A percentile compares a stretch with the other conserved stretches of the same genome.
Conservation (phyloP, 2,888 invertebrate species). For the Venustoraphidia nigricollis region DNA sequence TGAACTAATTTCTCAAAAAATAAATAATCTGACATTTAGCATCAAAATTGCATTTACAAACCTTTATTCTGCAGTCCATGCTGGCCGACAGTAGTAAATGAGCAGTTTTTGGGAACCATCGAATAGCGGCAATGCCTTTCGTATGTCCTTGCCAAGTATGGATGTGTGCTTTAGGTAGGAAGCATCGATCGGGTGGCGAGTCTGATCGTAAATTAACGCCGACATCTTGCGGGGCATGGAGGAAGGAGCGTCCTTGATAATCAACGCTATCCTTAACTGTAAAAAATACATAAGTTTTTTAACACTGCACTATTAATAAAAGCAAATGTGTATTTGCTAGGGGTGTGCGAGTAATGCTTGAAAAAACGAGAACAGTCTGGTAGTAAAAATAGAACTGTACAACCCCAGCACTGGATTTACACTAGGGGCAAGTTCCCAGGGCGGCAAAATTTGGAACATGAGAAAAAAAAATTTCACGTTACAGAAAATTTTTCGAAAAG, state of each 20-base stretch:
- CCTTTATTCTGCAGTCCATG: constrained; percentile 94
- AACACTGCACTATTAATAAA: background rate
- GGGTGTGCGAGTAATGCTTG: background rate
- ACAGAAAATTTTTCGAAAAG: too few relatives aligned
- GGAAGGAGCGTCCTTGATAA: constrained; percentile 92
- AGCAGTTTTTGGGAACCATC: constrained; percentile 89
- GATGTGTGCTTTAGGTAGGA: constrained; percentile 88
- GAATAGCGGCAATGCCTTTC: constrained; percentile 86
- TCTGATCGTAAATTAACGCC: constrained; percentile 77
- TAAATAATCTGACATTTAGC: background rate
- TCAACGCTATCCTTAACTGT: constrained; percentile 84
- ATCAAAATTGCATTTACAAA: constrained; percentile 19
- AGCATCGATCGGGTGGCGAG: constrained; percentile 86
- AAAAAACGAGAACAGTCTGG: background rate
- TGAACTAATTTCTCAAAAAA: background rate
- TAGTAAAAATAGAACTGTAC: background rate
- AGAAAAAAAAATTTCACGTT: too few relatives aligned
- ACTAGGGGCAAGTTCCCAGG: too few relatives aligned
- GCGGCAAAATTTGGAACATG: too few relatives aligned
- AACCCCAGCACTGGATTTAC: too few relatives aligned
- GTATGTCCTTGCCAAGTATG: constrained; percentile 96
- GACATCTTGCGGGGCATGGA: constrained; percentile 84
- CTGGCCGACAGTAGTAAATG: constrained; percentile 90
- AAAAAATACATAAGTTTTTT: constrained; percentile 14
- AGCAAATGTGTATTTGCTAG: background rate